These are phyloP conservation scores for Oscheius sp. DNA, from an alignment of 2,888 invertebrate species.

Conservation along the genomic window DNA sequence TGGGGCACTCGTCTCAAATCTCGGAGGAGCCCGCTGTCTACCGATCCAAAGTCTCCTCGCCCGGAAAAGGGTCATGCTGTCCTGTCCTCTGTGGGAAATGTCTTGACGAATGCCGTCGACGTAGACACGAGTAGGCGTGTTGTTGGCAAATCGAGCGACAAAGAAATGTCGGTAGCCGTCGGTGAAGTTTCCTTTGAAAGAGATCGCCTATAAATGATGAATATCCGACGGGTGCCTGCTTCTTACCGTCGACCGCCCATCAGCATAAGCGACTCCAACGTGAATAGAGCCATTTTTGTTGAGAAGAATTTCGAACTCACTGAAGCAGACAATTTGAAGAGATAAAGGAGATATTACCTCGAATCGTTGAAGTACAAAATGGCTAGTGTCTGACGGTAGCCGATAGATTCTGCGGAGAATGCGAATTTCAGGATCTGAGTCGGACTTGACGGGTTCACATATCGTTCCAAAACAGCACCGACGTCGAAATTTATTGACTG, in stretches of 20 bases:
- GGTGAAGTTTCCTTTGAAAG: constrained; percentile 61
- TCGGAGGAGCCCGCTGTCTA: constrained; percentile 4
- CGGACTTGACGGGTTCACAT: constrained; percentile 30
- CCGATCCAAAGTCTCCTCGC: constrained; percentile 41
- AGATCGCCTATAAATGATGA: constrained; percentile 39
- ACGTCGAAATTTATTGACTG: constrained; percentile 54
- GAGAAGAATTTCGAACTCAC: constrained; percentile 58
- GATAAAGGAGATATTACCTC: constrained; percentile 15
- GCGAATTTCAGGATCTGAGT: constrained; percentile 62
- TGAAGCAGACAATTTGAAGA: constrained; percentile 35
- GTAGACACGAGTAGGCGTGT: constrained; percentile 47
- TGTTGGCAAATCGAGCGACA: constrained; percentile 52
- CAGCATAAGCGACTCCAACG: constrained; percentile 46
- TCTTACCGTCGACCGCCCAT: constrained; percentile 39
- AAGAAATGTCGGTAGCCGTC: constrained; percentile 67
- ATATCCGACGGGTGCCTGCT: neutral
- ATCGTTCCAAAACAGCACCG: constrained; percentile 43
- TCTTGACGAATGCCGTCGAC: constrained; percentile 33
- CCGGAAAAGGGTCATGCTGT: constrained; percentile 47
- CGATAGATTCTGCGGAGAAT: constrained; percentile 43
- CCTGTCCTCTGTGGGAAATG: neutral
- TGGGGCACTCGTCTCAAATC: constrained; percentile 36
- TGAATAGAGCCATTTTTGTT: constrained; percentile 61
- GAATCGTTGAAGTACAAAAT: constrained; percentile 45
- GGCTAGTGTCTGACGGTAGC: constrained; percentile 38